A percentile compares a stretch with the other conserved stretches of the same genome.
phyloP scores from a whole-genome alignment of 2,113 vertebrate genomes.

The Pipra filicauda region DNA sequence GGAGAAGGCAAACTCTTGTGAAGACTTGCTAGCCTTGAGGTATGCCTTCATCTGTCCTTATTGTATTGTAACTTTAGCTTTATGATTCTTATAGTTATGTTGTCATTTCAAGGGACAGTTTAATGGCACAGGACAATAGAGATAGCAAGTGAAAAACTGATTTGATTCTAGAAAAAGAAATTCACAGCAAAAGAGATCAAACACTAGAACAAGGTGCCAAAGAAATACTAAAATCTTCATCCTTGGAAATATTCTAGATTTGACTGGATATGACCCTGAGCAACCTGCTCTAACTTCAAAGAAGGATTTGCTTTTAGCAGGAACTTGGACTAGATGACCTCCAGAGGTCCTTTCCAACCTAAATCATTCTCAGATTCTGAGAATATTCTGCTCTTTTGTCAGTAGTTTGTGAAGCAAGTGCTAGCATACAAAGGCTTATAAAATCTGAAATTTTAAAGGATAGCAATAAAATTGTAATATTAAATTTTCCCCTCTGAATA shows the following conservation, averaged over 20 bases:
- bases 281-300: conserved; percentile 33
- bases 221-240: conserved; percentile 33
- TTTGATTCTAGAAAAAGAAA: not conserved
- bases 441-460: not conserved
- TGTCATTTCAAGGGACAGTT: not conserved
- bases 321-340: not conserved
- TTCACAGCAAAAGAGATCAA: not conserved
- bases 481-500: not conserved
- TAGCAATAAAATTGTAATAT: not conserved
- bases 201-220: not conserved
- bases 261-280: not conserved
- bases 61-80: not conserved
- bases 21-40: not conserved
- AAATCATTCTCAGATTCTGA: conserved; percentile 26
- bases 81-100: not conserved
- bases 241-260: conserved; percentile 16
- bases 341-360: not conserved
- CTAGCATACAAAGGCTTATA: not conserved
- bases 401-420: not conserved
- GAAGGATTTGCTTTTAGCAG: not conserved
- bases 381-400: conserved; percentile 8
- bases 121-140: not conserved
- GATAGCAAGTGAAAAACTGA: not conserved
- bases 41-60: not conserved
- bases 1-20: not conserved